phyloP scores from a whole-genome alignment of 1,140 invertebrate species.

The Drosophila nikananu region DNA sequence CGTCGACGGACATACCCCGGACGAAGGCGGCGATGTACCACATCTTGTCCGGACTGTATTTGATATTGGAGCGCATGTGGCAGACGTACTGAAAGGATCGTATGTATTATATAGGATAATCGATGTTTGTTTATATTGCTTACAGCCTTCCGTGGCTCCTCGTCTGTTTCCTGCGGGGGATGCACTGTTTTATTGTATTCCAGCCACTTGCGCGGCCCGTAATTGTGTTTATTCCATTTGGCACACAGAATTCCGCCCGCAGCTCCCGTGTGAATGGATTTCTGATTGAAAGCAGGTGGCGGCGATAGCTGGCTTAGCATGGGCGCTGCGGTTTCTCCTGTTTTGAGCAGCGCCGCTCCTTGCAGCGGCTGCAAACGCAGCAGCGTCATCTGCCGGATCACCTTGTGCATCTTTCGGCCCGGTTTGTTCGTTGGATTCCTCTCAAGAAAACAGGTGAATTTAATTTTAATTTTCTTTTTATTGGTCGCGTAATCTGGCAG shows the following conservation, averaged over 20 bases:
- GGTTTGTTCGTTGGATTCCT: conserved; percentile 15
- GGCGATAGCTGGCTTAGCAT: conserved; percentile 9
- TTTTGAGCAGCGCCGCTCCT: conserved; percentile 19
- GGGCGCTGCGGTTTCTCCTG: not conserved
- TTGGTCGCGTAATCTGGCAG: conserved; percentile 64
- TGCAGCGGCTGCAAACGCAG: conserved; percentile 51
- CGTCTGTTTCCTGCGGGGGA: conserved; percentile 91
- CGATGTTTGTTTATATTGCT: conserved; percentile 74
- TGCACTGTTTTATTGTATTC: conserved; percentile 91
- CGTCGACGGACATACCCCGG: conserved; percentile 96
- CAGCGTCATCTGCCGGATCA: conserved; percentile 61
- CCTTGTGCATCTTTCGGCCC: conserved; percentile 54
- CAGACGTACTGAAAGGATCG: conserved; percentile 91
- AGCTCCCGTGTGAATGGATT: conserved; percentile 65
- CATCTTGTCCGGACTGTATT: conserved; percentile 96
- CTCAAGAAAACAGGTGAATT: conserved; percentile 13
- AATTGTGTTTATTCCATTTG: conserved; percentile 79
- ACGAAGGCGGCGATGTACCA: conserved; percentile 95
- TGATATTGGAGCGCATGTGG: conserved; percentile 92
- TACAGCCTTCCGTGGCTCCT: conserved; percentile 93
- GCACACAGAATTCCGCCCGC: conserved; percentile 43
- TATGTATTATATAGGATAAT: not conserved
- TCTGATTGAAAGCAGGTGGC: conserved; percentile 25
- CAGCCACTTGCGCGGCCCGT: conserved; percentile 86
- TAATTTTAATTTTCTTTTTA: not conserved